Evolutionary conservation across 2,113 vertebrate species (phyloP).

Genomic region (Ciconia stormi): DNA sequence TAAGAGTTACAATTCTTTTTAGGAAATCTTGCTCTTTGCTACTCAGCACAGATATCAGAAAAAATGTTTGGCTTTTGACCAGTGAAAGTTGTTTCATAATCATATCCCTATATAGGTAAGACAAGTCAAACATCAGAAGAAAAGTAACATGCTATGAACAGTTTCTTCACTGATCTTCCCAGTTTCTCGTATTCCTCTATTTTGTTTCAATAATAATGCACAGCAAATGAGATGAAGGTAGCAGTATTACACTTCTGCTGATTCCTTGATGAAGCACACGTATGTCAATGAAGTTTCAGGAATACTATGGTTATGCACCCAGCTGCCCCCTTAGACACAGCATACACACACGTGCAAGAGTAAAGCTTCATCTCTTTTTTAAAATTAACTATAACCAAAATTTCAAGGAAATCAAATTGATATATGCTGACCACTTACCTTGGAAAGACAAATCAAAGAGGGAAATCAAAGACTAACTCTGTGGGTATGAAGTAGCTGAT

Average conservation of each 20-base stretch:
- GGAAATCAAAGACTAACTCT: neutral
- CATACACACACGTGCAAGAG: too few relatives aligned
- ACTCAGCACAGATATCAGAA: neutral
- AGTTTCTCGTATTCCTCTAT: neutral
- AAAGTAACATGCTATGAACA: neutral
- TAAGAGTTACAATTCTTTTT: neutral
- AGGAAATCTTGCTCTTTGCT: neutral
- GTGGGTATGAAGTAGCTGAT: neutral
- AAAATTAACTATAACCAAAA: neutral
- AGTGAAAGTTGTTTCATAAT: neutral
- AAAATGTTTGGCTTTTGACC: neutral
- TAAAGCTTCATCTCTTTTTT: neutral
- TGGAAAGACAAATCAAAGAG: neutral
- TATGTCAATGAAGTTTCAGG: neutral
- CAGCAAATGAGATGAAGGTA: neutral
- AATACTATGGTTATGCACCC: neutral
- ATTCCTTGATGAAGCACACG: neutral
- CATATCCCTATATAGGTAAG: neutral
- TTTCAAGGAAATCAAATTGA: neutral
- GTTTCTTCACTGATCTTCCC: neutral
- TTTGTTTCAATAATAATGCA: neutral
- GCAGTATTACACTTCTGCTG: neutral
- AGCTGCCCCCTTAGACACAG: too few relatives aligned
- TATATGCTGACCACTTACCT: neutral
- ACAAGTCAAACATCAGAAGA: neutral